Evolutionary conservation across 2,888 invertebrate species (phyloP).

Genomic region (Rotaria socialis): DNA sequence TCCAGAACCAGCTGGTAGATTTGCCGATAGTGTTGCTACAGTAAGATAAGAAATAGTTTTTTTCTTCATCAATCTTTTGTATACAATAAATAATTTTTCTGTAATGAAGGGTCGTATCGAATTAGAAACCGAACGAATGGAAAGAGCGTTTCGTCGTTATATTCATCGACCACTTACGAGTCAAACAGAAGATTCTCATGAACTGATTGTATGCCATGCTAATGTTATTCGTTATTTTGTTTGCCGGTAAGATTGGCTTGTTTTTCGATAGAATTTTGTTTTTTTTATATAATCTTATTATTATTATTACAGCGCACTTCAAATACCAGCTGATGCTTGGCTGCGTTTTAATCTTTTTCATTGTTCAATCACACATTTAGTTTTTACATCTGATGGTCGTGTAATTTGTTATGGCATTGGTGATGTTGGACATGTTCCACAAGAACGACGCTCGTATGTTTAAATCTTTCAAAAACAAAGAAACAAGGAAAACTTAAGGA

Average conservation of each 20-base stretch:
- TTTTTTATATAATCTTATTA: background rate
- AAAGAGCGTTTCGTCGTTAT: slow-evolving; percentile 86
- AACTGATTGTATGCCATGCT: slow-evolving; percentile 88
- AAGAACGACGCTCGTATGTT: slow-evolving; percentile 29
- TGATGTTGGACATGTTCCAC: slow-evolving; percentile 82
- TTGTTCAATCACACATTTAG: slow-evolving; percentile 84
- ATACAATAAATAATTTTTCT: background rate
- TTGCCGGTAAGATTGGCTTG: slow-evolving; percentile 54
- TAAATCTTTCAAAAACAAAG: background rate
- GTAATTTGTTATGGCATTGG: slow-evolving; percentile 77
- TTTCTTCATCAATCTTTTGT: slow-evolving; percentile 47
- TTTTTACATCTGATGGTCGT: slow-evolving; percentile 76
- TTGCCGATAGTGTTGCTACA: background rate
- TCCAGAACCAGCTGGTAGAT: background rate
- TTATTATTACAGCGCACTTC: slow-evolving; percentile 72
- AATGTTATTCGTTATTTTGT: slow-evolving; percentile 83
- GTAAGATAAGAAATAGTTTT: background rate
- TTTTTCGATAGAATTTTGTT: background rate
- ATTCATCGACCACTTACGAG: slow-evolving; percentile 78
- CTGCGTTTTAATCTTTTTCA: slow-evolving; percentile 82
- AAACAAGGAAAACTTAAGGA: background rate
- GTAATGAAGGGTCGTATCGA: slow-evolving; percentile 65
- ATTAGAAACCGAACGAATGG: slow-evolving; percentile 85
- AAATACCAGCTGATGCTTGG: slow-evolving; percentile 96
- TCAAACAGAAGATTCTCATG: slow-evolving; percentile 77